Conservation (phyloP, 2,797 vertebrate species). For the Parotocinclus haroldoi region DNA sequence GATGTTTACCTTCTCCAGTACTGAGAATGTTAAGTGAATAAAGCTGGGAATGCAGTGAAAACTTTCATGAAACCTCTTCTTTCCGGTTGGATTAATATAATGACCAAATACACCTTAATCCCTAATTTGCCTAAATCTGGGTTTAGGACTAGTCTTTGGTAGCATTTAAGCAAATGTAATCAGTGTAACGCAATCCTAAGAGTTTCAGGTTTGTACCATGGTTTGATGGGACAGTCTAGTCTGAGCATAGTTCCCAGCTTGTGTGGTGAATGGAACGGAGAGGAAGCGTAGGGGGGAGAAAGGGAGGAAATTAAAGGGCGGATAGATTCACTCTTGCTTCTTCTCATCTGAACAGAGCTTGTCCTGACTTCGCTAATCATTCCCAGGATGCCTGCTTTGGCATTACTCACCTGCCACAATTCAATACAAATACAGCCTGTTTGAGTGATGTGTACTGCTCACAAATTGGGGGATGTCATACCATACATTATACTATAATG, state of each 20-base stretch:
- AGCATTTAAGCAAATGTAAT: too few relatives aligned
- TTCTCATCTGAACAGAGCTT: slow-evolving; percentile 26
- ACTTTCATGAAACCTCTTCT: too few relatives aligned
- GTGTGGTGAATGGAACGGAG: slow-evolving; percentile 23
- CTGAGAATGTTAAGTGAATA: too few relatives aligned
- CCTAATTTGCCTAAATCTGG: too few relatives aligned
- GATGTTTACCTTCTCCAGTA: too few relatives aligned
- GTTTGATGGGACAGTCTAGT: slow-evolving; percentile 14
- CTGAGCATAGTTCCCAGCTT: slow-evolving; percentile 17
- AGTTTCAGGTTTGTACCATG: not conserved
- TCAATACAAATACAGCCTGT: not conserved
- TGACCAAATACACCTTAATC: too few relatives aligned
- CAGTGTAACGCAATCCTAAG: not conserved
- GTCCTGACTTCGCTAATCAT: slow-evolving; percentile 22
- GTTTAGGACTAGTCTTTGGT: too few relatives aligned
- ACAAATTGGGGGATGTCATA: too few relatives aligned
- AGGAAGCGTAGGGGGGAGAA: slow-evolving; percentile 7
- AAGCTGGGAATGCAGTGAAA: too few relatives aligned
- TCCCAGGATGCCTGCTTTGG: slow-evolving; percentile 10
- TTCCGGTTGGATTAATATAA: too few relatives aligned
- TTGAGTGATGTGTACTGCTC: too few relatives aligned
- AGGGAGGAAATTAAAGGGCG: slow-evolving; percentile 40
- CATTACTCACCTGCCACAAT: not conserved
- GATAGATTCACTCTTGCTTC: slow-evolving; percentile 30
- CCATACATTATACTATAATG: too few relatives aligned